Evolutionary conservation across 1,140 invertebrate genomes (phyloP).

Genomic region (Drosophila rhopaloa): DNA sequence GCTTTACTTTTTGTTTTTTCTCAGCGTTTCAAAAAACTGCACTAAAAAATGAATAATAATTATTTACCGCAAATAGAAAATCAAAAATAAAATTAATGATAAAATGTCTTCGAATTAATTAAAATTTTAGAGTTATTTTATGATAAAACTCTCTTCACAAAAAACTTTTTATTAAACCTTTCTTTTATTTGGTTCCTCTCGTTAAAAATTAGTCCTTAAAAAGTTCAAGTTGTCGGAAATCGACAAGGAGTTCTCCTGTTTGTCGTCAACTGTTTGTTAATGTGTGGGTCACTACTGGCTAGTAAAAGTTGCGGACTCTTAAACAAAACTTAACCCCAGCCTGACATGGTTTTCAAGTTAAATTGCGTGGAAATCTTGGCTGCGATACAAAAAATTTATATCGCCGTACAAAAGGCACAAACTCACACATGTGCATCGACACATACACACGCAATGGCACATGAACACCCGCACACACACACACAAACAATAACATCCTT

Average conservation of each 20-base stretch:
- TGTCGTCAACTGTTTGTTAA: slow-evolving; percentile 5
- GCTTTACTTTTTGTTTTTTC: too few species aligned
- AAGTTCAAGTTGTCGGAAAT: background rate
- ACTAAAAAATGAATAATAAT: too few species aligned
- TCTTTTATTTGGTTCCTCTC: background rate
- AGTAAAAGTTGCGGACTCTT: slow-evolving; percentile 39
- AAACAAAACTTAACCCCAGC: slow-evolving; percentile 58
- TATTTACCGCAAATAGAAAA: too few species aligned
- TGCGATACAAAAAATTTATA: slow-evolving; percentile 61
- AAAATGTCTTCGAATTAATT: background rate
- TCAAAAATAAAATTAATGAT: background rate
- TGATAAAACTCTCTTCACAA: background rate
- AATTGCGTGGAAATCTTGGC: slow-evolving; percentile 82
- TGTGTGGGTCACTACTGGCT: slow-evolving; percentile 35
- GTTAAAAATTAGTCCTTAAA: background rate
- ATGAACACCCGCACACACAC: slow-evolving; percentile 25
- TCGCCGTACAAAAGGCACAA: slow-evolving; percentile 14
- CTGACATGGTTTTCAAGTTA: slow-evolving; percentile 77
- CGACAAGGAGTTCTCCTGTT: background rate
- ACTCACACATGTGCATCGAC: slow-evolving; percentile 20
- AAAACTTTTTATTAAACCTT: background rate
- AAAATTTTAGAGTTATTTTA: background rate
- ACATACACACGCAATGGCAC: background rate
- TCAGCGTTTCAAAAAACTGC: too few species aligned
- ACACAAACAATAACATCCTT: slow-evolving; percentile 56